A percentile compares a stretch with the other conserved stretches of the same genome.
phyloP scores from a whole-genome alignment of 2,797 vertebrate genomes.

The Coreius guichenoti region DNA sequence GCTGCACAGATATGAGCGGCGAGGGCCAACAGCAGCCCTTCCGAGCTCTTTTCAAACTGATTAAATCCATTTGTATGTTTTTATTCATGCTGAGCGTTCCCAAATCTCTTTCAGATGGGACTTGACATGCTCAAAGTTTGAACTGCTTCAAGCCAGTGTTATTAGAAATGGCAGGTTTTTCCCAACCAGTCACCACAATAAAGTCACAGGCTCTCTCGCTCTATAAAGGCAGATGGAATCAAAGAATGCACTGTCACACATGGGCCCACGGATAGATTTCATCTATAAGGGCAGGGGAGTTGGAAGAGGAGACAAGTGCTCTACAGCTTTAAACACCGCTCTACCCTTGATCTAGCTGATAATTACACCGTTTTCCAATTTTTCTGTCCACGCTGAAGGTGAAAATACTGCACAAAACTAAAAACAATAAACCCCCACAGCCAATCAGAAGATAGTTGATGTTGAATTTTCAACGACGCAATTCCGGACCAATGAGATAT shows the following conservation, averaged over 20 bases:
- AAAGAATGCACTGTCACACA: slow-evolving; percentile 43
- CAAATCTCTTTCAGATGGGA: slow-evolving; percentile 74
- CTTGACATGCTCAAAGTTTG: slow-evolving; percentile 46
- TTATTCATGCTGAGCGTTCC: slow-evolving; percentile 53
- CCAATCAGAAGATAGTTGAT: neutral
- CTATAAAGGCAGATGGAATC: slow-evolving; percentile 36
- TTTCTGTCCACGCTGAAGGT: neutral
- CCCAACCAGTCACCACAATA: slow-evolving; percentile 48
- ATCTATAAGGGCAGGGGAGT: slow-evolving; percentile 1
- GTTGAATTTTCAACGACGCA: neutral
- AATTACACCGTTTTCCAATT: slow-evolving; percentile 7
- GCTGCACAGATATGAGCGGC: slow-evolving; percentile 17
- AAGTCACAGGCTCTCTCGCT: slow-evolving; percentile 34
- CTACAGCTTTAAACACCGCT: neutral
- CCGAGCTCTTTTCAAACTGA: slow-evolving; percentile 52
- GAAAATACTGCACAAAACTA: neutral
- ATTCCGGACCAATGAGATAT: neutral
- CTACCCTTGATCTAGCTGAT: neutral
- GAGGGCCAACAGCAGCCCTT: slow-evolving; percentile 55
- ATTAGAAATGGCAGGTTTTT: slow-evolving; percentile 51
- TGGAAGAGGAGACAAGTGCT: slow-evolving; percentile 38
- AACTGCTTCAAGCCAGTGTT: slow-evolving; percentile 36
- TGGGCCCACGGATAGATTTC: slow-evolving; percentile 26
- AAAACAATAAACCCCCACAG: neutral
- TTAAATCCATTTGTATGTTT: slow-evolving; percentile 61